Base-by-base conservation (phyloP, 2,888 invertebrate species). In the Drosophila robusta region DNA sequence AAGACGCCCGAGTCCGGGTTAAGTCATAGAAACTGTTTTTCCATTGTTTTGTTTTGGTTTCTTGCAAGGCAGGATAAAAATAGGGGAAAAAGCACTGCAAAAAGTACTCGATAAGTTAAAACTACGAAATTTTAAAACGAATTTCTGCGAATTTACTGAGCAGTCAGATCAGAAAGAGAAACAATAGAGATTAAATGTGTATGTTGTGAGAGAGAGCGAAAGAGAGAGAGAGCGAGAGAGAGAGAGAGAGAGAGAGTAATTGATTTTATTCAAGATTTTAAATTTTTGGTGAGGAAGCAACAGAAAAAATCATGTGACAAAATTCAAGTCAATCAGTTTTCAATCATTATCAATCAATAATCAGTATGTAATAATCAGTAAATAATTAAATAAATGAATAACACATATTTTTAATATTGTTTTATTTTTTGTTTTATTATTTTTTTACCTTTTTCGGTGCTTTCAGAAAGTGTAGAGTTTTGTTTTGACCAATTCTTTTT, bases 401-500 rank as follows among this genome's bases (percentile, higher is more conserved):
- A 60, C 14, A 51, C 24, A 42, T 50, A 67, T 54, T 49, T 50
- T 34, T 26, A 4, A 46, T 22, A 45, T 41, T 34, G 38, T 18
- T 42, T 50, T 45, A 22, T 42, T 42, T 22, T 38, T 46, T 45
- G 14, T 36, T 64, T 44, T 51, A 29, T 18, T 18, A 18, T 18
- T 62, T 38, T 22, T 36, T 90, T 89, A 91, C 90, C 91, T 90
- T 90, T 82, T 87, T 89, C 85, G 90, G 89, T 91, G 91, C 90
- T 89, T 89, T 87, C 90, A 88, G 90, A 90, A 87, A 90, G 84
- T 91, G 90, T 90, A 81, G 87, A 87, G 80, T 87, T 89, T 88
- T 79, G 62, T 72, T 80, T 90, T 87, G 89, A 81, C 87, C 87
- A 89, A 81, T 81, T 75, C 57, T 80, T 71, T 61, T 65, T 44